phyloP scores from a whole-genome alignment of 2,113 vertebrate species.

The Neodon shergylaensis region DNA sequence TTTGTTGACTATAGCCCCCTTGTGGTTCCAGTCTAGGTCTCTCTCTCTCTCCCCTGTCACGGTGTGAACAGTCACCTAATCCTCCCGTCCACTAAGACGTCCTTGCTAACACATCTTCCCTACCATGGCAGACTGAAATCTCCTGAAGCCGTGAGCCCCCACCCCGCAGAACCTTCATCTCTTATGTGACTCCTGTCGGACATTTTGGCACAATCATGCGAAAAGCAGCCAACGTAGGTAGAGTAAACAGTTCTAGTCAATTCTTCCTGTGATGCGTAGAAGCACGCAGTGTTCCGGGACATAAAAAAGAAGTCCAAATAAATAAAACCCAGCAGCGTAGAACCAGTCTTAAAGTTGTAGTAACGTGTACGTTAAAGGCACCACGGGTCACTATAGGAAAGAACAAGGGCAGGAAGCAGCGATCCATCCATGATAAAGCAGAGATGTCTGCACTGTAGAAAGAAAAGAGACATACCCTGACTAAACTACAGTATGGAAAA shows the following conservation, averaged over 20 bases:
- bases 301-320: neutral
- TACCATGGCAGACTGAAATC: neutral
- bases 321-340: neutral
- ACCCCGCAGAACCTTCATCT: too few relatives aligned
- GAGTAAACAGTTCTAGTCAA: neutral
- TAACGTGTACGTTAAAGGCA: neutral
- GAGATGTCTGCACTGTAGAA: conserved; percentile 14
- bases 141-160: neutral
- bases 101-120: too few relatives aligned
- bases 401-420: neutral
- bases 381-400: neutral
- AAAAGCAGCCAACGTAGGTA: neutral
- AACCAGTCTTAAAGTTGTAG: neutral
- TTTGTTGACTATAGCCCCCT: neutral
- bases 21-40: too few relatives aligned
- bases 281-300: neutral
- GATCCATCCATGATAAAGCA: neutral
- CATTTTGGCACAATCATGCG: neutral
- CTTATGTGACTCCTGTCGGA: neutral
- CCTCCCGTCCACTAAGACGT: neutral
- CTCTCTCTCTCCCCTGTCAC: neutral
- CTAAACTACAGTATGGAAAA: conserved; percentile 6
- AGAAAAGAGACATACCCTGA: conserved; percentile 40
- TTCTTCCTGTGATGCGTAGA: neutral
- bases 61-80: neutral